These are phyloP conservation scores for Argyrosomus regius DNA, from an alignment of 2,797 vertebrate species.

Conservation along the genomic window DNA sequence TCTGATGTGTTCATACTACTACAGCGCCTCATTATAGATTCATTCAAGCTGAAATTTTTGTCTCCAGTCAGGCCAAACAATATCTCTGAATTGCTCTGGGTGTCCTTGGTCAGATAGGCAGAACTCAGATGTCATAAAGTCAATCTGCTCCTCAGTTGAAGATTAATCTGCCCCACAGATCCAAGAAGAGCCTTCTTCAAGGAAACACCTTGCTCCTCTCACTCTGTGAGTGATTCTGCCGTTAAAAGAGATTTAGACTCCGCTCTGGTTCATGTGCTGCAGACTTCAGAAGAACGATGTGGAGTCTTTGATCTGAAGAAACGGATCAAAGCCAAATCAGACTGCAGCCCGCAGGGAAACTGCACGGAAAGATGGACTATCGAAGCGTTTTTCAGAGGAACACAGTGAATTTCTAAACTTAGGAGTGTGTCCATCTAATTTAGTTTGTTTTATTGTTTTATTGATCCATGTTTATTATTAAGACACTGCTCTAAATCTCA, in stretches of 20 bases:
- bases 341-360: constrained; percentile 36
- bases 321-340: constrained; percentile 56
- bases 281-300: constrained; percentile 42
- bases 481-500: neutral
- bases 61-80: neutral
- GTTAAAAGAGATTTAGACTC: constrained; percentile 32
- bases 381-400: constrained; percentile 30
- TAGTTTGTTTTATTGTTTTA: constrained; percentile 22
- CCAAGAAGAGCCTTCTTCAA: constrained; percentile 6
- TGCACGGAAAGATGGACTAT: constrained; percentile 49
- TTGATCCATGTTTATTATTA: constrained; percentile 20
- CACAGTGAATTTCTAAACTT: constrained; percentile 28
- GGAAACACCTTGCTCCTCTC: neutral
- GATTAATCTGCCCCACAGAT: neutral
- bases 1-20: neutral
- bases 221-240: constrained; percentile 5
- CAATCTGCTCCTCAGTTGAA: constrained; percentile 11
- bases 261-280: constrained; percentile 42
- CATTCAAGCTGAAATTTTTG: neutral
- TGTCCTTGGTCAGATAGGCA: neutral
- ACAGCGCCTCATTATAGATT: no score
- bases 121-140: neutral
- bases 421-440: constrained; percentile 25
- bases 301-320: constrained; percentile 66
- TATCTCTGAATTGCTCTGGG: neutral